Evolutionary conservation across 2,888 invertebrate genomes (phyloP).

Genomic region (Euphydryas editha): DNA sequence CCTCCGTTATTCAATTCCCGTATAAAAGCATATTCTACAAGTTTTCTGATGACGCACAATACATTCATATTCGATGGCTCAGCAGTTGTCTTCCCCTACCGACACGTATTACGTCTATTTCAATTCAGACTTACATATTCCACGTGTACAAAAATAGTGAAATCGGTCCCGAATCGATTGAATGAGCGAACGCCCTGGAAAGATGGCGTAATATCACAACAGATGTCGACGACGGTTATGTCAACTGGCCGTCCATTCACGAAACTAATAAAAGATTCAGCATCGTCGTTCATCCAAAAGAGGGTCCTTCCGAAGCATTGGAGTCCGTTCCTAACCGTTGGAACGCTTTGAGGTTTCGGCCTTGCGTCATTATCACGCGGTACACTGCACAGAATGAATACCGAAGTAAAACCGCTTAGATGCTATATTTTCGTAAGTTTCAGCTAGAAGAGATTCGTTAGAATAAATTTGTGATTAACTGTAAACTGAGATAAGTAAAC

Average conservation of each 20-base stretch:
- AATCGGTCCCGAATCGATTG: slow-evolving; percentile 64
- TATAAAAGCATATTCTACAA: slow-evolving; percentile 41
- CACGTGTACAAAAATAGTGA: slow-evolving; percentile 71
- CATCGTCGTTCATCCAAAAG: slow-evolving; percentile 74
- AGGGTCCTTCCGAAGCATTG: slow-evolving; percentile 69
- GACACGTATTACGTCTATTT: slow-evolving; percentile 55
- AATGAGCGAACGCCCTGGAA: slow-evolving; percentile 51
- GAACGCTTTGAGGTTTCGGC: slow-evolving; percentile 60
- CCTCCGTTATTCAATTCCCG: slow-evolving; percentile 40
- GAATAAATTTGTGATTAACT: slow-evolving; percentile 8
- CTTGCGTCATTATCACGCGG: slow-evolving; percentile 64
- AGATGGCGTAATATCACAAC: slow-evolving; percentile 80
- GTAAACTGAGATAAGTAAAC: slow-evolving; percentile 6
- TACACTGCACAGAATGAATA: slow-evolving; percentile 65
- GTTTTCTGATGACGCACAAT: slow-evolving; percentile 46
- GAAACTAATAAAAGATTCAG: slow-evolving; percentile 83
- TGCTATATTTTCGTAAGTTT: slow-evolving; percentile 13
- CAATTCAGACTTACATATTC: slow-evolving; percentile 65
- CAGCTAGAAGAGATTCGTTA: neutral
- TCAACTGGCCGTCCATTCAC: slow-evolving; percentile 80
- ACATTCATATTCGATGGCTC: slow-evolving; percentile 47
- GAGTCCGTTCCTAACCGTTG: slow-evolving; percentile 58
- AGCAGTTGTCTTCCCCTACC: slow-evolving; percentile 43
- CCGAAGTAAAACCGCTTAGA: slow-evolving; percentile 32
- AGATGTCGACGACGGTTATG: slow-evolving; percentile 81